These are phyloP conservation scores for Scolanthus callimorphus DNA, from an alignment of 92 coral and sea anemone genomes.

Conservation along the genomic window DNA sequence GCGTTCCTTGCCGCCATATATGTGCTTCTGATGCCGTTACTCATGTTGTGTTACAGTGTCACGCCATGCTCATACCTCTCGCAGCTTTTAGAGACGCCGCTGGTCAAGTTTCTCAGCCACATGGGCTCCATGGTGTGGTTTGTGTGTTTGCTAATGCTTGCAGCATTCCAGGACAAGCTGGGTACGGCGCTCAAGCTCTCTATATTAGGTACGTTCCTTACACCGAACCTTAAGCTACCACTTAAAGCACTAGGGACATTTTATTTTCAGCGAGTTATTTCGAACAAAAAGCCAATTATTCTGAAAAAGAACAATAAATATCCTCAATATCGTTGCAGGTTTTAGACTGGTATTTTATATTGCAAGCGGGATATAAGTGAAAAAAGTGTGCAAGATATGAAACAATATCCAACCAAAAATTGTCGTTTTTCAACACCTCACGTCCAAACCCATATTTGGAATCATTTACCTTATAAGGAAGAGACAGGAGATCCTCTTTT, in stretches of 20 bases:
- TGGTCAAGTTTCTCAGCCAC: conserved; percentile 75
- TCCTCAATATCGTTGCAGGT: no score
- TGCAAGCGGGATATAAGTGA: no score
- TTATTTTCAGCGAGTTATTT: no score
- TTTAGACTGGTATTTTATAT: no score
- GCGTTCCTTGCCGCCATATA: conserved; percentile 46
- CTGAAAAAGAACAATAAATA: background rate
- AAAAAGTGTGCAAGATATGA: no score
- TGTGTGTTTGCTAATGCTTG: conserved; percentile 43
- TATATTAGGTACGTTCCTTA: conserved; percentile 18
- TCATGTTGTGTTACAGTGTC: conserved; percentile 49
- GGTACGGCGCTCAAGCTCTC: conserved; percentile 29
- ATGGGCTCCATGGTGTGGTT: conserved; percentile 69
- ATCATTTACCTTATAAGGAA: no score
- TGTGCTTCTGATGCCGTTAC: conserved; percentile 57
- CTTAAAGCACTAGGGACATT: background rate
- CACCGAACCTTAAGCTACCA: background rate
- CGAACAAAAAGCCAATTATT: no score
- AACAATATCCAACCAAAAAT: no score
- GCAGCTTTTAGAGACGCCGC: conserved; percentile 56
- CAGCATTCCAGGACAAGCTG: conserved; percentile 80
- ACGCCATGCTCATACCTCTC: conserved; percentile 45
- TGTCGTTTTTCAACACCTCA: no score
- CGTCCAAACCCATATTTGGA: no score
- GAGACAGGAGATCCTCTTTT: no score